These are phyloP conservation scores for Ceratina japonica DNA, from an alignment of 1,140 invertebrate genomes.

Conservation along the genomic window DNA sequence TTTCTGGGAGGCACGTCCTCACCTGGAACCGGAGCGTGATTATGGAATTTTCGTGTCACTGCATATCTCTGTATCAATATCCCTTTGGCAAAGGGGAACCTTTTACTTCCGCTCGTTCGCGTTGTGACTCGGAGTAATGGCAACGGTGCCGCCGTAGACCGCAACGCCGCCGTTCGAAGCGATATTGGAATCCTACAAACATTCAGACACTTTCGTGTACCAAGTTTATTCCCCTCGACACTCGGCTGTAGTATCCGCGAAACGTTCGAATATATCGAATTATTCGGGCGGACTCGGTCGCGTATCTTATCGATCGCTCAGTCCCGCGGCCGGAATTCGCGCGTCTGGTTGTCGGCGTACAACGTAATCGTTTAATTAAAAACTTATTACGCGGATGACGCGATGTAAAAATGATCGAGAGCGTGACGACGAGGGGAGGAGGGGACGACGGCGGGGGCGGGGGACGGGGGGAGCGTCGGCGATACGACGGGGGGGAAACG, in stretches of 20 bases:
- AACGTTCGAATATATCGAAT: background rate
- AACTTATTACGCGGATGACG: background rate
- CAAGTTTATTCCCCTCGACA: background rate
- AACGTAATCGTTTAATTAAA: constrained; percentile 38
- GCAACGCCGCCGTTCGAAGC: background rate
- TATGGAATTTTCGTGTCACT: no score
- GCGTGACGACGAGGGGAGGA: background rate
- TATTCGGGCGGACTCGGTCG: background rate
- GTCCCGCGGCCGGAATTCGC: background rate
- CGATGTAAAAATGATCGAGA: constrained; percentile 21
- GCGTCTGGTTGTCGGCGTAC: background rate
- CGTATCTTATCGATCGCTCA: background rate
- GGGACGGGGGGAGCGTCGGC: background rate
- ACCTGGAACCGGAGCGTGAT: background rate
- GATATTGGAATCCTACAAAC: constrained; percentile 10
- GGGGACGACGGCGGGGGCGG: background rate
- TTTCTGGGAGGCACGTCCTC: no score
- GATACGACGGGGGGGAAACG: background rate
- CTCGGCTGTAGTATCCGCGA: background rate
- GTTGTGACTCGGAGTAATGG: background rate
- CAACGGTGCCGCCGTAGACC: background rate
- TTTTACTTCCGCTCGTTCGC: background rate
- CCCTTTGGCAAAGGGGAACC: background rate
- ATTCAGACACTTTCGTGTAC: background rate
- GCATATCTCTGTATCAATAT: background rate